A percentile compares a stretch with the other conserved stretches of the same genome.
These are phyloP conservation scores for Leiothrix lutea DNA, from an alignment of 2,113 vertebrate species.

Conservation along the genomic window DNA sequence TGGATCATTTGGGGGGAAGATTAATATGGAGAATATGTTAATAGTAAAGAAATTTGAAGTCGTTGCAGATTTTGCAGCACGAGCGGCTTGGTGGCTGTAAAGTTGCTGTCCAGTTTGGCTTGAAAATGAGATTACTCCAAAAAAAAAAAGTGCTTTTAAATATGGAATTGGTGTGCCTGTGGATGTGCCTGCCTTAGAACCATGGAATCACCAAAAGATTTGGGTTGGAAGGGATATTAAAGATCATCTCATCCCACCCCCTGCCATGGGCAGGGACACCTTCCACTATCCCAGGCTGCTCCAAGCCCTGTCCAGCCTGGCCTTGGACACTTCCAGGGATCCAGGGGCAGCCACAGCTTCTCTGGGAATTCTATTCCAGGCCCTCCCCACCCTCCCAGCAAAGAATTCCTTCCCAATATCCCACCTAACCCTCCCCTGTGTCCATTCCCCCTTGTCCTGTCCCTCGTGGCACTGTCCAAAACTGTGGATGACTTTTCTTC, in stretches of 20 bases:
- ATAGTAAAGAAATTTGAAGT: background rate
- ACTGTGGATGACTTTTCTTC: rapidly evolving
- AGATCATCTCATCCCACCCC: background rate
- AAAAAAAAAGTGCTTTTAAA: background rate
- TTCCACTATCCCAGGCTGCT: rapidly evolving
- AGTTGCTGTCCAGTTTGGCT: background rate
- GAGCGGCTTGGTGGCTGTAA: background rate
- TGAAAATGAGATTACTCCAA: background rate
- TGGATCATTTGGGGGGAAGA: conserved; percentile 17
- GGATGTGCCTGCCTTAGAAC: background rate
- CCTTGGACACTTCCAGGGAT: background rate
- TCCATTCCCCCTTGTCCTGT: background rate
- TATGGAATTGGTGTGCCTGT: background rate
- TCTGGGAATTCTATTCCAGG: rapidly evolving
- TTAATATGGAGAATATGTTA: background rate
- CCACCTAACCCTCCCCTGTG: rapidly evolving
- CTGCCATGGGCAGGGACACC: background rate
- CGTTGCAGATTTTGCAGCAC: background rate
- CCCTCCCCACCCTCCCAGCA: rapidly evolving
- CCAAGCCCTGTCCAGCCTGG: rapidly evolving
- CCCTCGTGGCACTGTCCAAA: rapidly evolving
- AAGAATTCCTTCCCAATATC: background rate
- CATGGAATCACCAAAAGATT: background rate
- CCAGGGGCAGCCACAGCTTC: background rate
- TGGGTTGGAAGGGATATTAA: background rate